A percentile compares a stretch with the other conserved stretches of the same genome.
Conservation (phyloP, 2,113 vertebrate genomes). For the human region GRCh38 chr11:58834501-58835000, state of each 20-base stretch:
- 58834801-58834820: background rate
- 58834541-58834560: background rate
- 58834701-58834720: background rate
- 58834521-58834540: background rate
- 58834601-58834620: background rate
- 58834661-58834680: background rate
- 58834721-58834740: slow-evolving; percentile 15
- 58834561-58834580: background rate
- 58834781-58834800: slow-evolving; percentile 33
- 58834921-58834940: background rate
- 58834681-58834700: background rate
- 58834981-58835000: background rate
- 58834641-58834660: slow-evolving; percentile 36
- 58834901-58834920: background rate
- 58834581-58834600: background rate
- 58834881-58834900: background rate
- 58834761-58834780: background rate
- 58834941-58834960: background rate
- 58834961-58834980: background rate
- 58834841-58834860: background rate
- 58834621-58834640: slow-evolving; percentile 8
- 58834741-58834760: slow-evolving; percentile 47
- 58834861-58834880: background rate
- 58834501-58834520: accelerated
- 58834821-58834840: background rate